These are phyloP conservation scores for Agrilus biguttatus DNA, from an alignment of 2,888 invertebrate genomes.

Conservation along the genomic window DNA sequence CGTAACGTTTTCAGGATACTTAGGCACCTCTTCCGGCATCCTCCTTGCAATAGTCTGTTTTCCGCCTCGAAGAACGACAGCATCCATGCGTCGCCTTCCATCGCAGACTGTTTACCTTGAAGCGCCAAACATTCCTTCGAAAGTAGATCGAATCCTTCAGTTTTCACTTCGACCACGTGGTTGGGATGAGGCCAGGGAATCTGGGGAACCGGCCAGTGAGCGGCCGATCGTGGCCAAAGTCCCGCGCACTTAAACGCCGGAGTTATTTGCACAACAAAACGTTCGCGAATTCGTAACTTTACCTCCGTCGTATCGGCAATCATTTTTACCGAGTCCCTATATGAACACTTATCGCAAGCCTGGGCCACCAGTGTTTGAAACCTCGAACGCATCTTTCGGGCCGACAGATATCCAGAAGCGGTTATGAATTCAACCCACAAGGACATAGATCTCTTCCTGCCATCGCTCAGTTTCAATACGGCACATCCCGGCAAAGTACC, in stretches of 20 bases:
- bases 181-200: conserved; percentile 89
- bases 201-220: conserved; percentile 84
- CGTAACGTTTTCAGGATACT: conserved; percentile 80
- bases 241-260: conserved; percentile 90
- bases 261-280: conserved; percentile 86
- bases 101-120: conserved; percentile 73
- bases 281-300: conserved; percentile 72
- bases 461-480: conserved; percentile 86
- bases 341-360: conserved; percentile 86
- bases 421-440: conserved; percentile 97
- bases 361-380: conserved; percentile 82
- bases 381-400: conserved; percentile 82
- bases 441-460: conserved; percentile 91
- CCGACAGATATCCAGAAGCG: conserved; percentile 86
- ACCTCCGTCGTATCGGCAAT: conserved; percentile 89
- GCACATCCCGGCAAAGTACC: conserved; percentile 88
- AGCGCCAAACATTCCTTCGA: conserved; percentile 73
- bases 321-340: conserved; percentile 86
- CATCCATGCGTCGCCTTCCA: conserved; percentile 95
- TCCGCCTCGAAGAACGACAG: conserved; percentile 84
- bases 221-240: conserved; percentile 86
- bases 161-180: conserved; percentile 82
- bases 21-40: conserved; percentile 72
- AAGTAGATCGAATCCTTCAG: conserved; percentile 85
- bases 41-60: conserved; percentile 72